phyloP scores from a whole-genome alignment of 1,140 invertebrate genomes.

The Listronotus oregonensis region DNA sequence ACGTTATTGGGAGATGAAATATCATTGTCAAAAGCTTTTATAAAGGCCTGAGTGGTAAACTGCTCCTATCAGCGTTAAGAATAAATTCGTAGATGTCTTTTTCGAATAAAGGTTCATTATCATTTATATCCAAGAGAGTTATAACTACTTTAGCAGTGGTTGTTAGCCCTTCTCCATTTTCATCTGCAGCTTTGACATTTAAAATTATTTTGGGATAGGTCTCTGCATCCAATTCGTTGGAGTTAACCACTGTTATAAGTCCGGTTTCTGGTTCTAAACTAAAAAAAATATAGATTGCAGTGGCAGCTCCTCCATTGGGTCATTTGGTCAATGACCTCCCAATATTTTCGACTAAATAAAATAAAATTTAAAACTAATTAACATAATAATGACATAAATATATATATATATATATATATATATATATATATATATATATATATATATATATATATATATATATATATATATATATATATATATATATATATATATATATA shows the following conservation, averaged over 20 bases:
- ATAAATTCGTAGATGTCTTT: constrained; percentile 81
- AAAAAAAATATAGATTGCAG: constrained; percentile 58
- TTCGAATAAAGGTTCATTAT: constrained; percentile 83
- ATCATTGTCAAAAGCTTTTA: constrained; percentile 82
- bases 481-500: too few species aligned
- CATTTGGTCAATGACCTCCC: too few species aligned
- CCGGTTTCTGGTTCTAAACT: constrained; percentile 79
- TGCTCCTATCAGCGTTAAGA: constrained; percentile 71
- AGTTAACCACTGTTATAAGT: constrained; percentile 74
- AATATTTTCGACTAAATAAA: too few species aligned
- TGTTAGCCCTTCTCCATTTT: constrained; percentile 77
- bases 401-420: too few species aligned
- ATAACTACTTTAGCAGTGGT: constrained; percentile 74
- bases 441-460: too few species aligned
- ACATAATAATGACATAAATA: too few species aligned
- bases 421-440: too few species aligned
- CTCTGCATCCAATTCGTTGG: constrained; percentile 83
- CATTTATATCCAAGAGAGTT: constrained; percentile 83
- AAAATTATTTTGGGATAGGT: constrained; percentile 74
- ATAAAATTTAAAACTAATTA: too few species aligned
- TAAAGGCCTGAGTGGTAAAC: constrained; percentile 72
- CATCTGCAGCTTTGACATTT: constrained; percentile 83
- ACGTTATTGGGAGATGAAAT: constrained; percentile 84
- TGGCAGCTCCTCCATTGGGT: too few species aligned
- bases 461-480: too few species aligned